phyloP scores from a whole-genome alignment of 1,140 invertebrate genomes.

The Pemphigus obesinymphae region DNA sequence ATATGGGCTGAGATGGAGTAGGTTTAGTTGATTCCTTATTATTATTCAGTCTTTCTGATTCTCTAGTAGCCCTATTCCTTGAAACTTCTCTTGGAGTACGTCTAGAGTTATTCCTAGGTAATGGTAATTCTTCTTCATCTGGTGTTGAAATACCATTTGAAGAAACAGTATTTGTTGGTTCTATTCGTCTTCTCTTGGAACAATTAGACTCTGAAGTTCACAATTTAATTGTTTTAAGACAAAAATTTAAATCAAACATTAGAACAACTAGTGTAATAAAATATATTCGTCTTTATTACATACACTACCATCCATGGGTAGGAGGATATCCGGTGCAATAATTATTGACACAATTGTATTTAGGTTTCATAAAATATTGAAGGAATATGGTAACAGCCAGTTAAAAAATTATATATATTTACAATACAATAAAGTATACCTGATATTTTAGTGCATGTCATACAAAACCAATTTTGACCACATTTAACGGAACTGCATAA shows the following conservation, averaged over 20 bases:
- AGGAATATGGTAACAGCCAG: too few species aligned
- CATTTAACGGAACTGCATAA: conserved; percentile 53
- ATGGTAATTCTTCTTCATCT: too few species aligned
- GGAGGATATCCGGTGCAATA: too few species aligned
- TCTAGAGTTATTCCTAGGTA: too few species aligned
- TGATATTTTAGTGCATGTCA: not conserved
- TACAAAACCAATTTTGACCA: not conserved
- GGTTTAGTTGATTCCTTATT: not conserved
- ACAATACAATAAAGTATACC: not conserved
- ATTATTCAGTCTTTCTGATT: not conserved
- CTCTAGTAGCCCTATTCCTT: not conserved
- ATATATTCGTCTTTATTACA: too few species aligned
- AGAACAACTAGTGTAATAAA: too few species aligned
- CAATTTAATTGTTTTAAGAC: not conserved
- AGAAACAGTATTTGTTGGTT: not conserved
- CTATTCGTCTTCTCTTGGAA: not conserved
- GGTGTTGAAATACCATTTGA: not conserved
- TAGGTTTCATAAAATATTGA: not conserved
- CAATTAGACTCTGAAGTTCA: not conserved
- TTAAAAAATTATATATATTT: not conserved
- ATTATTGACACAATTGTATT: not conserved
- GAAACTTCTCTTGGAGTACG: not conserved
- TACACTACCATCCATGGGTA: too few species aligned
- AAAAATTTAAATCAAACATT: too few species aligned
- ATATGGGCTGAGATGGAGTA: not conserved